Conservation (phyloP, 2,888 invertebrate genomes). For the Tipula lateralis region DNA sequence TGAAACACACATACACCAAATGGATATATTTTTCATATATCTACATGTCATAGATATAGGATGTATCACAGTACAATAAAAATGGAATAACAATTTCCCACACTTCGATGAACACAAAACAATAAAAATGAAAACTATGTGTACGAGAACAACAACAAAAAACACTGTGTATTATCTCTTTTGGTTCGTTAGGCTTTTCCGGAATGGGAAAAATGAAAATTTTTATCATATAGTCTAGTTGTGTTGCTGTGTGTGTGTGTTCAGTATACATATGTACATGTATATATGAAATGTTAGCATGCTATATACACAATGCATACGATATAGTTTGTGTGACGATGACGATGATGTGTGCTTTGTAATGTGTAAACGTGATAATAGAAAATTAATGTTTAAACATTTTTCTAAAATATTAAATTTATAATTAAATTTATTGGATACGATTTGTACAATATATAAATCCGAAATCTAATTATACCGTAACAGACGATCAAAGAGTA, state of each 20-base stretch:
- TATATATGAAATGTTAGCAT: neutral
- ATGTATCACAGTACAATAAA: constrained; percentile 28
- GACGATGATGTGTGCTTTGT: constrained; percentile 13
- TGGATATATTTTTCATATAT: constrained; percentile 15
- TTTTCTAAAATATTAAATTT: constrained; percentile 4
- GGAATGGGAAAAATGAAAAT: neutral
- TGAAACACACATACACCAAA: neutral
- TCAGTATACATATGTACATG: neutral
- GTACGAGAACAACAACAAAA: neutral
- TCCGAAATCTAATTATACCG: neutral
- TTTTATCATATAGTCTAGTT: constrained; percentile 26
- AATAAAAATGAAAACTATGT: neutral
- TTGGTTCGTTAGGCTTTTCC: constrained; percentile 28
- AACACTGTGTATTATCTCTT: constrained; percentile 26
- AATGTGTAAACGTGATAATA: constrained; percentile 25
- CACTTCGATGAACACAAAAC: constrained; percentile 25
- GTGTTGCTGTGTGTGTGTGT: no score
- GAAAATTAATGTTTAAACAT: neutral
- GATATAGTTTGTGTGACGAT: neutral
- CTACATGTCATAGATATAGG: constrained; percentile 27
- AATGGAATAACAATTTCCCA: constrained; percentile 14
- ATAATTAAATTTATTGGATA: neutral
- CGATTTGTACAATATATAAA: neutral
- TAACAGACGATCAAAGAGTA: neutral
- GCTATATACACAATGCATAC: neutral